These are phyloP conservation scores for Drosophila anomalipes DNA, from an alignment of 2,888 invertebrate species.

Conservation along the genomic window DNA sequence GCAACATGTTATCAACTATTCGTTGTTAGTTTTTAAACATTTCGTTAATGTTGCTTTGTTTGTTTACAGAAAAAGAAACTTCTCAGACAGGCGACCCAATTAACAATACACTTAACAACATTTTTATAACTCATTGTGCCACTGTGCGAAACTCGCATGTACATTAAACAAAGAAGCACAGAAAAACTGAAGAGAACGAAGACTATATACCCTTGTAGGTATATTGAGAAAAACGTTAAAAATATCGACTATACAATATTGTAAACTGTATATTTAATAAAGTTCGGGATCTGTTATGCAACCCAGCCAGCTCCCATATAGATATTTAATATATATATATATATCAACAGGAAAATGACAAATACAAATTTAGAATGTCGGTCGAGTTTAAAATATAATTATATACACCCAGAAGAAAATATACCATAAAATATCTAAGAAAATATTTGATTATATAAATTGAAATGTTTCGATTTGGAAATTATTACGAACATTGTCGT, in stretches of 20 bases:
- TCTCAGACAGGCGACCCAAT: neutral
- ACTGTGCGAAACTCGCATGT: constrained; percentile 28
- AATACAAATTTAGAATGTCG: neutral
- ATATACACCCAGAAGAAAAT: neutral
- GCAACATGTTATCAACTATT: neutral
- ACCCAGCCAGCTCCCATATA: neutral
- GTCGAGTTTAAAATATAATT: neutral
- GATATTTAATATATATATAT: neutral
- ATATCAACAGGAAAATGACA: neutral
- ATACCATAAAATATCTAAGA: neutral
- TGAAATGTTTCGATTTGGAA: neutral
- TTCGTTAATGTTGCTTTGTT: neutral
- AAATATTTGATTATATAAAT: neutral
- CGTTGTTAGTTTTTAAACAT: neutral
- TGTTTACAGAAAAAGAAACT: neutral
- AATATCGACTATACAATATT: neutral
- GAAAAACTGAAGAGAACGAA: neutral
- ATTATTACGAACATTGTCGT: neutral
- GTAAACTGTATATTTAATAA: neutral
- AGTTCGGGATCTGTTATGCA: neutral
- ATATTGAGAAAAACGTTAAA: neutral
- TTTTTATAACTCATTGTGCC: neutral
- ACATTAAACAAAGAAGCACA: neutral
- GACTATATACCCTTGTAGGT: constrained; percentile 1
- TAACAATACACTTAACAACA: neutral